These are phyloP conservation scores for Dichetophora obliterata DNA, from an alignment of 2,888 invertebrate genomes.

Conservation along the genomic window DNA sequence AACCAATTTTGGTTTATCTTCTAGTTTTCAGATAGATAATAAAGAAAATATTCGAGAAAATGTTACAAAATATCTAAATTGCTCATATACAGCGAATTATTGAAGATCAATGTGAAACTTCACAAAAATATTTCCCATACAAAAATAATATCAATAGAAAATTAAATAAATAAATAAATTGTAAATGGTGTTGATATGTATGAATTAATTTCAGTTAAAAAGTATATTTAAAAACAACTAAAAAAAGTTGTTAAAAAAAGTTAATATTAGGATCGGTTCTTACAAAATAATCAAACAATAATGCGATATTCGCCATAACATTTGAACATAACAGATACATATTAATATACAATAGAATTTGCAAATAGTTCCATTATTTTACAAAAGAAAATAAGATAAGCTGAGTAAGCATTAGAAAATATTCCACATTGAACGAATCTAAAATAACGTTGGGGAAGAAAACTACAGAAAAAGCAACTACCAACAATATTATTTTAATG, in stretches of 20 bases:
- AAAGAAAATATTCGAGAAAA: too few relatives aligned
- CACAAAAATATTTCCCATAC: too few relatives aligned
- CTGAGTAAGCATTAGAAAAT: neutral
- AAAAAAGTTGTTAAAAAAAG: neutral
- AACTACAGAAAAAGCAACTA: constrained; percentile 26
- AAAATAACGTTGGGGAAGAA: neutral
- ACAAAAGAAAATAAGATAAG: neutral
- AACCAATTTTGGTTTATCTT: too few relatives aligned
- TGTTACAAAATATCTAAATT: too few relatives aligned
- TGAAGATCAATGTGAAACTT: too few relatives aligned
- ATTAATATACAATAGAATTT: neutral
- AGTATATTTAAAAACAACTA: neutral
- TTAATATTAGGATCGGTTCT: constrained; percentile 12
- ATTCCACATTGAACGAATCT: too few relatives aligned
- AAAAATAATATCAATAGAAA: neutral
- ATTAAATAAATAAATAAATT: neutral
- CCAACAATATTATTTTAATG: constrained; percentile 16
- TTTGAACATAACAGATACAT: neutral
- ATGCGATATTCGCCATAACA: neutral
- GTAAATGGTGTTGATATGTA: constrained; percentile 25
- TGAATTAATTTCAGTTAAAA: constrained; percentile 6
- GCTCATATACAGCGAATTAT: too few relatives aligned
- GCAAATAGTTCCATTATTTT: neutral
- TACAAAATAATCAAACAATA: constrained; percentile 25
- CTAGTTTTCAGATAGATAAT: too few relatives aligned